Base-by-base conservation (phyloP, 30 jellyfish, hydroid and myxozoan genomes). In the Mastigias papua region DNA sequence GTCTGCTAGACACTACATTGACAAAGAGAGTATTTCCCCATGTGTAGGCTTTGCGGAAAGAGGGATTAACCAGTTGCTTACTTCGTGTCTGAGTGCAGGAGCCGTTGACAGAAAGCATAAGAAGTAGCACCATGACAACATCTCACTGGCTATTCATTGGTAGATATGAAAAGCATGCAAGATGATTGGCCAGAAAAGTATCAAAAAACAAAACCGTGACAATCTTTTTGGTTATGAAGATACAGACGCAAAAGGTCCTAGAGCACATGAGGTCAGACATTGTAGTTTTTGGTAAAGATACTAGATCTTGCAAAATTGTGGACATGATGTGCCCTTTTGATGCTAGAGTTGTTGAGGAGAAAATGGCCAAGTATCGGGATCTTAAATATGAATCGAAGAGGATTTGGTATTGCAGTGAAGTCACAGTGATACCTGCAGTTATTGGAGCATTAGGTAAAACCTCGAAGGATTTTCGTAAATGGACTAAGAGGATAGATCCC, bases 21-120 rank as follows among this genome's bases (percentile, higher is more conserved):
- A 75, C 77, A 75, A 75, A 75, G 73, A 75, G 87, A 75, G 15
- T 76, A 75, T 75, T 76, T 70, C 82, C 82, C 63, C 64, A 70
- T 33, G 32, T 27, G 82, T 51, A 70, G 64, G 54, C 82, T 29
- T 27, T 70, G 63, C 34, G 82, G 63, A 33, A 32, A 20, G 82
- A 70, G 82, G 34, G 63, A 70, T 33, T 62, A 70, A 70, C 31
- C 82, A 27, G 54, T 37, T 29, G 82, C 82, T 32, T 13, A 70
- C 34, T 33, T 70, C 64, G 64, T 70, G 63, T 33, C 82, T 70
- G 82, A 70, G 62, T 70, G 79, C 84, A 19, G 37, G 69, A 61
- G 19, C 77, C 77, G 22, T 65, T 65, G 35, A 21, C 77, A 70
- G 82, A 70, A 62, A 70, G 82, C 34, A 70, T 64, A 70, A 70